Base-by-base conservation (phyloP, 2,888 invertebrate species). In the Troides helena region DNA sequence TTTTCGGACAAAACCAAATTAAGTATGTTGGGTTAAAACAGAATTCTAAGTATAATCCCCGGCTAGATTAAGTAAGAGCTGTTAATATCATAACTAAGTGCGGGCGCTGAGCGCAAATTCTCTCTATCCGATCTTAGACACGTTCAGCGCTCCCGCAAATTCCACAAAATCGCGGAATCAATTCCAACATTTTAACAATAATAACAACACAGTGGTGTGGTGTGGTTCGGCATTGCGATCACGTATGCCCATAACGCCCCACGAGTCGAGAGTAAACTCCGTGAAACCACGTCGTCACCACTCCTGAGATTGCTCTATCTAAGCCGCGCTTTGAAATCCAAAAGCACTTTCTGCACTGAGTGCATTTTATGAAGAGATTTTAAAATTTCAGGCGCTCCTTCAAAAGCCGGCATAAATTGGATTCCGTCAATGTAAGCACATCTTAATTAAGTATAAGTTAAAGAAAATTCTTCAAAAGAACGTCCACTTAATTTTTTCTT, bases 191-290 rank as follows among this genome's bases (percentile, higher is more conserved):
- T 75, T 72, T 72, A 77, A 78, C 75, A 78, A 78, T 78, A 78
- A 74, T 75, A 77, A 74, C 72, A 73, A 72, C 72, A 70, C 69
- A 69, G 80, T 81, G 80, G 76, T 80, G 83, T 14, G 82, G 82
- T 83, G 78, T 78, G 72, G 80, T 84, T 79, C 73, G 69, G 80
- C 69, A 90, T 85, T 86, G 78, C 81, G 83, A 80, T 82, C 91
- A 91, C 91, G 91, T 90, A 76, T 78, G 70, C 72, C 77, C 77
- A 82, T 88, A 88, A 87, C 82, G 84, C 78, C 78, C 73, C 74
- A 74, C 75, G 73, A 65, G 70, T 67, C 67, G 75, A 71, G 78
- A 76, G 78, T 74, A 78, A 77, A 77, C 80, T 78, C 80, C 77
- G 74, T 77, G 76, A 80, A 81, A 82, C 84, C 84, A 84, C 85